These are phyloP conservation scores for Caiman crocodilus DNA, from an alignment of 2,797 vertebrate genomes.

Conservation along the genomic window DNA sequence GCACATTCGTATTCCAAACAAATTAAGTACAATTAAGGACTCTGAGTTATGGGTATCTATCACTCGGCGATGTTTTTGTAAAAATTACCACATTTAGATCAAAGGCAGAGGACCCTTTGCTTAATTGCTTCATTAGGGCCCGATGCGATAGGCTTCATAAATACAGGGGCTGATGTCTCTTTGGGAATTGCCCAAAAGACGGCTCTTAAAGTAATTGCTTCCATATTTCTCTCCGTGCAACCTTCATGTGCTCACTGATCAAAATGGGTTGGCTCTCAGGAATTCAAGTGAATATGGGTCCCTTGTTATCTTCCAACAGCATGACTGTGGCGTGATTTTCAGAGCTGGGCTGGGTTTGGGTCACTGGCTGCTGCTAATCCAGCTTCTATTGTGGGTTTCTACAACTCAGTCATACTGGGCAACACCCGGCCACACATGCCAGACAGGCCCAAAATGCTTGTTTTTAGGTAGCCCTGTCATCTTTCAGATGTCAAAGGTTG, in stretches of 20 bases:
- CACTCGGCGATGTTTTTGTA: slow-evolving; percentile 98
- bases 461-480: neutral
- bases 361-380: neutral
- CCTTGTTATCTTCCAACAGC: slow-evolving; percentile 57
- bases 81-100: slow-evolving; percentile 99
- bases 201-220: slow-evolving; percentile 97
- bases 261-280: slow-evolving; percentile 59
- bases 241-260: slow-evolving; percentile 82
- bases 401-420: neutral
- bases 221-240: slow-evolving; percentile 93
- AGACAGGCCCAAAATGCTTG: neutral
- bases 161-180: slow-evolving; percentile 93
- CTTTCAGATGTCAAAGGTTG: neutral
- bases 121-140: slow-evolving; percentile 99
- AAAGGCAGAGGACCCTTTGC: slow-evolving; percentile 94
- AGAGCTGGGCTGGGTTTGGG: fast-evolving
- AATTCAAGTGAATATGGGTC: slow-evolving; percentile 67
- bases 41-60: slow-evolving; percentile 99
- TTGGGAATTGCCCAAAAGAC: slow-evolving; percentile 96
- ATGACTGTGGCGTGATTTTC: neutral
- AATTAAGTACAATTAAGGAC: slow-evolving; percentile 99
- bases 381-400: fast-evolving
- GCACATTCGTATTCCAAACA: slow-evolving; percentile 99
- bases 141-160: slow-evolving; percentile 93
- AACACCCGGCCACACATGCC: neutral